Base-by-base conservation (phyloP, 2,888 invertebrate species). In the Linyphia triangularis region DNA sequence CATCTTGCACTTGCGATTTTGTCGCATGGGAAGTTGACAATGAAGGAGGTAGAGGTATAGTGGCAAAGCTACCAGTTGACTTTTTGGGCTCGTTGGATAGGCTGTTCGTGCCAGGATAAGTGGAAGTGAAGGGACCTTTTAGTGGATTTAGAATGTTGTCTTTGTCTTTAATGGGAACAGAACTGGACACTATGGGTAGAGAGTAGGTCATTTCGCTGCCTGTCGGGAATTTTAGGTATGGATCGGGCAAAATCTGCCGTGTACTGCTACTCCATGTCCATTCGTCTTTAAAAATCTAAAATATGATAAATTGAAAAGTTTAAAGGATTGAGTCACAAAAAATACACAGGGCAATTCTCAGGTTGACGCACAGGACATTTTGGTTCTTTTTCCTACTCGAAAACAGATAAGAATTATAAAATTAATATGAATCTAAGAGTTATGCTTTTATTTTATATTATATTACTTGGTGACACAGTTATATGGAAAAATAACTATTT, bases 281-380 rank as follows among this genome's bases (percentile, higher is more conserved):
- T 90, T 93, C 93, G 90, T 93, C 93, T 91, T 93, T 93, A 90
- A 93, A 93, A 79, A 90, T 88, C 90, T 90, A 28, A 1, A 30
- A 70, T n/a, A n/a, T n/a, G n/a, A 40, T 19, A 72, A 10, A 19
- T 28, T 33, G 28, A 19, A 26, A 19, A 6, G 26, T 7, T 59
- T n/a, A n/a, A n/a, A n/a, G n/a, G n/a, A n/a, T n/a, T n/a, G n/a
- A n/a, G n/a, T n/a, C n/a, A n/a, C n/a, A n/a, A n/a, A n/a, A n/a
- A n/a, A n/a, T n/a, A n/a, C n/a, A n/a, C n/a, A n/a, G n/a, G n/a
- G n/a, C n/a, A n/a, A n/a, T n/a, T n/a, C n/a, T n/a, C n/a, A n/a
- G n/a, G n/a, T n/a, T n/a, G n/a, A n/a, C n/a, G n/a, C n/a, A n/a
- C n/a, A n/a, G n/a, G n/a, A n/a, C n/a, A n/a, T n/a, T n/a, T n/a